Base-by-base conservation (phyloP, 2,888 invertebrate genomes). In the Sthenelais limicola region DNA sequence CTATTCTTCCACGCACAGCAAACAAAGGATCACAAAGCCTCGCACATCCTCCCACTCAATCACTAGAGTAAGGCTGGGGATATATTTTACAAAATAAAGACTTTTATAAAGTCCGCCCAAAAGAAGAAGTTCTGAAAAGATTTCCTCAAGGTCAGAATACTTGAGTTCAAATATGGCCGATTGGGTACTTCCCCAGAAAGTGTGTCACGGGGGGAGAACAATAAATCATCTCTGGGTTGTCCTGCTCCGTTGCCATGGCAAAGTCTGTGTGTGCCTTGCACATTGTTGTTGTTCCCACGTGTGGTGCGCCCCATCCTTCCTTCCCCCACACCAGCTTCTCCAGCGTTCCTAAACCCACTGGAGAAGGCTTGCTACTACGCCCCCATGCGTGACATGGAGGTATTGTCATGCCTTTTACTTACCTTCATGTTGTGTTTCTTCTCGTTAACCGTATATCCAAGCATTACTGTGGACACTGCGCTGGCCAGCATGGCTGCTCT, bases 201-300 rank as follows among this genome's bases (percentile, higher is more conserved):
- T 62, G 62, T 62, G 62, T 62, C 62, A 62, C 62, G 56, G 38
- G 38, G 35, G 56, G 18, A 35, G 62, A 38, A 62, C 38, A 62
- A 62, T 62, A 62, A 62, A 62, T 62, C 62, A 62, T 62, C 24
- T 12, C 62, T 28, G n/a, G n/a, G n/a, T n/a, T n/a, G n/a, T n/a
- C 54, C 54, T 26, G 4, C 7, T 9, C 9, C 33, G 58, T 58
- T 58, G 9, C 32, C 7, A 58, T 58, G 58, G 35, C n/a, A 24
- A 54, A 32, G 24, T 3, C 30, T 28, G 7, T 12, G 30, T 28
- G 54, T 5, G 28, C 9, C 43, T 43, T 9, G 15, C 43, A 43
- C 43, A 43, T 12, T 9, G 43, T 43, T 43, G 43, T 9, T 18
- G 43, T 43, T 43, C 43, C 43, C 43, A 43, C 43, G 43, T 43